Evolutionary conservation across 2,113 vertebrate species (phyloP).

Genomic region (Acanthisitta chloris): DNA sequence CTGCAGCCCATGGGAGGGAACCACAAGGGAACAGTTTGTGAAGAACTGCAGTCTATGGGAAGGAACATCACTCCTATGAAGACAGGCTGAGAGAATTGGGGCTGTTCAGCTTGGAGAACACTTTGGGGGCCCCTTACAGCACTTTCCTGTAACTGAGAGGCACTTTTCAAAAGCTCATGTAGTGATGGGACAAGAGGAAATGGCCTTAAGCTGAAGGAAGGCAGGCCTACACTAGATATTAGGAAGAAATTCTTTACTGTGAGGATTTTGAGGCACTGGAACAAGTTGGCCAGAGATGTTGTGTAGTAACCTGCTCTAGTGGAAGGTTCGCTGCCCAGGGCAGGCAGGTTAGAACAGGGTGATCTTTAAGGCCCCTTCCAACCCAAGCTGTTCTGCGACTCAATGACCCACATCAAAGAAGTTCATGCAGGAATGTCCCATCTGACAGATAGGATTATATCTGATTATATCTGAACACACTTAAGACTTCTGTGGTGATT

Average conservation of each 20-base stretch:
- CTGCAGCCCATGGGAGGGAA: neutral
- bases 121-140: neutral
- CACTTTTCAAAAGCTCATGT: neutral
- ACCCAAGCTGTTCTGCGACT: neutral
- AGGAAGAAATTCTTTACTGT: neutral
- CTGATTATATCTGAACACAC: neutral
- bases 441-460: neutral
- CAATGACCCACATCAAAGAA: neutral
- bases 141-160: neutral
- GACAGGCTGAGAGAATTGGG: neutral
- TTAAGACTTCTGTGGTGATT: neutral
- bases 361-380: neutral
- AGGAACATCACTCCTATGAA: neutral
- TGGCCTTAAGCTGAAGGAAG: neutral
- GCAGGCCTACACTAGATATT: neutral
- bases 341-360: neutral
- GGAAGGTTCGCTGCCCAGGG: too few relatives aligned
- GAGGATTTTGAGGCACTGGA: neutral
- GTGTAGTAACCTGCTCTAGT: neutral
- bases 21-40: neutral
- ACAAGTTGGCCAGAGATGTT: neutral
- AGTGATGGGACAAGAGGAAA: neutral
- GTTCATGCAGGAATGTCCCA: neutral
- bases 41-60: neutral
- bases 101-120: neutral